Percentiles rank a stretch among this genome's conserved stretches.
These are phyloP conservation scores for Syritta pipiens DNA, from an alignment of 2,888 invertebrate species.

Conservation along the genomic window DNA sequence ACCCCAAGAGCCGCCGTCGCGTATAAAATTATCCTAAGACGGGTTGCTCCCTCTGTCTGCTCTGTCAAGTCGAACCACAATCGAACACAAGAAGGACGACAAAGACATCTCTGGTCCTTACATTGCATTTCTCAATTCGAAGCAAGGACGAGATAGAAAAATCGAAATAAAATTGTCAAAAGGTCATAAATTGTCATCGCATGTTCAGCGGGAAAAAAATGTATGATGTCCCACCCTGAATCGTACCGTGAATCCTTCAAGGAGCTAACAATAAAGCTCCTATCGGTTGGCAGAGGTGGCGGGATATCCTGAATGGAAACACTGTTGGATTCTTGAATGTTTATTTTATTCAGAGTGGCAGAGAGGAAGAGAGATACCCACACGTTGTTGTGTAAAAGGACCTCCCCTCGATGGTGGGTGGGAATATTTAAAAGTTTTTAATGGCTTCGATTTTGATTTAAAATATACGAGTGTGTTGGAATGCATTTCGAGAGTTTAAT, in stretches of 20 bases:
- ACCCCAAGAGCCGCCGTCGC: slow-evolving; percentile 5
- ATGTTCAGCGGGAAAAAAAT: slow-evolving; percentile 58
- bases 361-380: slow-evolving; percentile 30
- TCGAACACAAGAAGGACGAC: slow-evolving; percentile 27
- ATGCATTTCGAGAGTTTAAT: slow-evolving; percentile 61
- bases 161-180: slow-evolving; percentile 58
- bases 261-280: slow-evolving; percentile 50
- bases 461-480: slow-evolving; percentile 33
- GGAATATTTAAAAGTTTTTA: slow-evolving; percentile 61
- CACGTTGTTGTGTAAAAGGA: slow-evolving; percentile 19
- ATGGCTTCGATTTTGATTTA: slow-evolving; percentile 59
- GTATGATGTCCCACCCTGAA: slow-evolving; percentile 50
- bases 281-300: slow-evolving; percentile 24
- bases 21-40: slow-evolving; percentile 43
- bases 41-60: slow-evolving; percentile 33
- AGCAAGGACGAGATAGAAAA: slow-evolving; percentile 8
- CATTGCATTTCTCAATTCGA: slow-evolving; percentile 51
- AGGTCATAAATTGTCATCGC: slow-evolving; percentile 65
- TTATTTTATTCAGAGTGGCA: slow-evolving; percentile 57
- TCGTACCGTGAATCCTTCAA: too few species aligned
- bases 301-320: slow-evolving; percentile 34
- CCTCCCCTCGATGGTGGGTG: too few species aligned
- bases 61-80: slow-evolving; percentile 33
- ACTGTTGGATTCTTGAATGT: slow-evolving; percentile 44
- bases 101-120: slow-evolving; percentile 41